Percentiles rank a stretch among this genome's conserved stretches.
phyloP scores from a whole-genome alignment of 2,888 invertebrate species.

The Lamellibrachia columna region DNA sequence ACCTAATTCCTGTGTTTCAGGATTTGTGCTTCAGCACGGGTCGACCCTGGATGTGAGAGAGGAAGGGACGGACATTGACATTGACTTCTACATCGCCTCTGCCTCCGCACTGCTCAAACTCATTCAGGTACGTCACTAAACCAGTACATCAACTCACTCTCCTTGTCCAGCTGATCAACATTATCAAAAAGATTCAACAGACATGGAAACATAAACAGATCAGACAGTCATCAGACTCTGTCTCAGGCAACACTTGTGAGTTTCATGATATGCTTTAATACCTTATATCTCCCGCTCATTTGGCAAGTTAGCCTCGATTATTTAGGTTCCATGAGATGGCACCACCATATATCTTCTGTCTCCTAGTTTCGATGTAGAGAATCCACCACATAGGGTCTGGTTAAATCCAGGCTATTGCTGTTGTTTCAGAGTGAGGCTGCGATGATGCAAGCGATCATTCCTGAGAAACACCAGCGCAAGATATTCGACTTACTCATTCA shows the following conservation, averaged over 20 bases:
- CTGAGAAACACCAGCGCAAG: constrained; percentile 80
- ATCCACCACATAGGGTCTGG: not conserved
- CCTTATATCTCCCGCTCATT: not conserved
- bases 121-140: constrained; percentile 72
- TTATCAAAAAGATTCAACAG: too few relatives aligned
- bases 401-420: too few relatives aligned
- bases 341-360: not conserved
- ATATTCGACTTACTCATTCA: constrained; percentile 85
- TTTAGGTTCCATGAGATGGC: not conserved
- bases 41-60: constrained; percentile 64
- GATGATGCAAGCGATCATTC: constrained; percentile 85
- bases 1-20: not conserved
- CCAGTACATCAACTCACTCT: too few relatives aligned
- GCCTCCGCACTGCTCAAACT: constrained; percentile 84
- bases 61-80: constrained; percentile 79
- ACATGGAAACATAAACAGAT: not conserved
- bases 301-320: not conserved
- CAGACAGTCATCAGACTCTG: not conserved
- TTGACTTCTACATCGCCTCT: constrained; percentile 83
- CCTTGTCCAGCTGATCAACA: too few relatives aligned
- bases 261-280: not conserved
- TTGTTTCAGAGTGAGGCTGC: constrained; percentile 77
- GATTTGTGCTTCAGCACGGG: not conserved
- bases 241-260: not conserved
- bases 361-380: not conserved